phyloP scores from a whole-genome alignment of 2,113 vertebrate genomes.

The Pyxicephalus adspersus region DNA sequence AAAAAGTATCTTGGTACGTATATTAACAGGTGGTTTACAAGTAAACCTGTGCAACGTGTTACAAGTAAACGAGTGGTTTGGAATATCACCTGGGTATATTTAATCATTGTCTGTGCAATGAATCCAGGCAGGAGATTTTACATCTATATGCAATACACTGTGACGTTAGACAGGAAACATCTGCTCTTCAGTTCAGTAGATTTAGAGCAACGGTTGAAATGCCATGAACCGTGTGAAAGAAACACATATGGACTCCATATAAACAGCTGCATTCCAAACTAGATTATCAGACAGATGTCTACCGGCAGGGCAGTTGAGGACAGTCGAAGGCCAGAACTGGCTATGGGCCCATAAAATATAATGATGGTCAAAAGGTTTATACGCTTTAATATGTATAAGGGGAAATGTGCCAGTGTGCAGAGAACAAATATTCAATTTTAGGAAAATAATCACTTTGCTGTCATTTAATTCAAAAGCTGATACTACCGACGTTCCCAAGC shows the following conservation, averaged over 20 bases:
- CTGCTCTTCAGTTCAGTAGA: conserved; percentile 53
- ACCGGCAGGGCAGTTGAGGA: conserved; percentile 27
- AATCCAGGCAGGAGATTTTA: conserved; percentile 24
- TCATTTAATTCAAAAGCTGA: neutral
- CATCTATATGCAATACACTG: conserved; percentile 34
- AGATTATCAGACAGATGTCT: conserved; percentile 54
- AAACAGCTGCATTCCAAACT: conserved; percentile 55
- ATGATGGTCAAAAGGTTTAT: neutral
- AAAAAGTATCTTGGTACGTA: neutral
- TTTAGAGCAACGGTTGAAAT: conserved; percentile 51
- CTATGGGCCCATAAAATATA: neutral
- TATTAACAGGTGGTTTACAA: neutral
- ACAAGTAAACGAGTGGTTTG: no score
- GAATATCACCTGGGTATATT: neutral
- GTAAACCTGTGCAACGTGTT: neutral
- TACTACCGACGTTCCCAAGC: no score
- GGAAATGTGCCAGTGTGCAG: neutral
- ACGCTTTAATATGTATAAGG: neutral
- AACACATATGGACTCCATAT: conserved; percentile 52
- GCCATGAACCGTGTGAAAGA: conserved; percentile 54
- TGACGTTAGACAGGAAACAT: conserved; percentile 55
- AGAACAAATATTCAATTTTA: neutral
- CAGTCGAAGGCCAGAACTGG: conserved; percentile 3
- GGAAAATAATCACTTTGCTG: neutral
- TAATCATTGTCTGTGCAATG: neutral